Conservation (phyloP, 1,140 invertebrate genomes). For the Cydia pomonella region DNA sequence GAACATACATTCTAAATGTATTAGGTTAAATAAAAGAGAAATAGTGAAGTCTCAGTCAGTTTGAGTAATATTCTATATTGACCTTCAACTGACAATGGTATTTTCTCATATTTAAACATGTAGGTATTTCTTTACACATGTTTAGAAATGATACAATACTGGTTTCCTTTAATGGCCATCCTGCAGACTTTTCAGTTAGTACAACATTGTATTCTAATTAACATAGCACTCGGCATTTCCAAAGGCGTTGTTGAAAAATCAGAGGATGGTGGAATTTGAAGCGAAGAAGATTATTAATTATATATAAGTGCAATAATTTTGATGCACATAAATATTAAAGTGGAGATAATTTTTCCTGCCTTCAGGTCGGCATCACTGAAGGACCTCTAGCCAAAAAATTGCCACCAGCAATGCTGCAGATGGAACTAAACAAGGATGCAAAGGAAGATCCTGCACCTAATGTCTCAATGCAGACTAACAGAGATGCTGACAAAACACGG, state of each 20-base stretch:
- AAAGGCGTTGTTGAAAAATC: slow-evolving; percentile 47
- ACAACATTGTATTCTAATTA: slow-evolving; percentile 13
- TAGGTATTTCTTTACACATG: not conserved
- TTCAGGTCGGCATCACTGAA: slow-evolving; percentile 80
- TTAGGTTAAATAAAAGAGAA: too few relatives aligned
- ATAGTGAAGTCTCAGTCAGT: too few relatives aligned
- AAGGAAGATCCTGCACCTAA: slow-evolving; percentile 59
- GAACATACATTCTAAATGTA: too few relatives aligned
- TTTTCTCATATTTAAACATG: not conserved
- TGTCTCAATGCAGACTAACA: slow-evolving; percentile 44
- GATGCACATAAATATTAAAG: slow-evolving; percentile 78
- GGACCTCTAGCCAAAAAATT: slow-evolving; percentile 75
- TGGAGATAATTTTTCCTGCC: slow-evolving; percentile 81
- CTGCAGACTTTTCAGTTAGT: slow-evolving; percentile 24
- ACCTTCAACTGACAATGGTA: not conserved
- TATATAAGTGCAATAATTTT: slow-evolving; percentile 70
- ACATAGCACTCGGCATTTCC: slow-evolving; percentile 9
- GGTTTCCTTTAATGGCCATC: slow-evolving; percentile 12
- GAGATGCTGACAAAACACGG: slow-evolving; percentile 51
- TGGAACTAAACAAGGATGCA: slow-evolving; percentile 62
- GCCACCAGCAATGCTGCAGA: slow-evolving; percentile 72
- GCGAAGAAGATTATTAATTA: slow-evolving; percentile 74
- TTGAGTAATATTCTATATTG: not conserved
- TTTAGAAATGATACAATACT: not conserved
- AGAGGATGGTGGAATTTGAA: slow-evolving; percentile 71